Evolutionary conservation across 2,888 invertebrate species (phyloP), one percentile per base, ranked within the genome.

Genomic region (Candidula unifasciata): DNA sequence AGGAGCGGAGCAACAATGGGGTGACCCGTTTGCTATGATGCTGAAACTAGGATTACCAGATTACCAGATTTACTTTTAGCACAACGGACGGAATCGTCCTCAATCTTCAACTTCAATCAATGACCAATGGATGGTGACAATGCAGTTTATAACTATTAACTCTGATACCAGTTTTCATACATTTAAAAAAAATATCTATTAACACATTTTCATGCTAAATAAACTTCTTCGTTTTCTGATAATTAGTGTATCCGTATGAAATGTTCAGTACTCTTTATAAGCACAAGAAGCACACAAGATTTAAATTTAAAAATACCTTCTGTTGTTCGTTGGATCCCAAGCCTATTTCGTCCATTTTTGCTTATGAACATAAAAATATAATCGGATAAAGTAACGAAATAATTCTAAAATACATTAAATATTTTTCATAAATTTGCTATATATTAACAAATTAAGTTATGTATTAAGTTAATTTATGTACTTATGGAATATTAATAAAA

Each of bases 301-400:
- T 66, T 8, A 3, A 66, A 10, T 27, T 21, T 3, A 30, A 54
- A 54, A 52, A 30, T 95, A 97, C 97, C 95, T 97, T 97, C 93
- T 97, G 97, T 13, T 96, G 97, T 13, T 96, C 96, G 84, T 96
- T 93, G 93, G 96, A 95, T 24, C 76, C 82, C 88, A 97, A 96
- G 87, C 97, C 96, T 91, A 97, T 96, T 94, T 96, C 97, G 95
- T 97, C 97, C 97, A 97, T 97, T 73, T 66, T 89, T 90, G 86
- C 68, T 76, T n/a, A 18, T 27, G 52, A 27, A 78, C 21, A n/a
- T 37, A 24, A 27, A 68, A 64, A 16, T 52, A n/a, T 35, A n/a
- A 44, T 21, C 33, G 24, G 6, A 21, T 6, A 54, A 30, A 44
- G 24, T 30, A 16, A 37, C 8, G 33, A 30, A 80, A 35, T 66